Base-by-base conservation (phyloP, 2,113 vertebrate species). In the Trogon melanurus region DNA sequence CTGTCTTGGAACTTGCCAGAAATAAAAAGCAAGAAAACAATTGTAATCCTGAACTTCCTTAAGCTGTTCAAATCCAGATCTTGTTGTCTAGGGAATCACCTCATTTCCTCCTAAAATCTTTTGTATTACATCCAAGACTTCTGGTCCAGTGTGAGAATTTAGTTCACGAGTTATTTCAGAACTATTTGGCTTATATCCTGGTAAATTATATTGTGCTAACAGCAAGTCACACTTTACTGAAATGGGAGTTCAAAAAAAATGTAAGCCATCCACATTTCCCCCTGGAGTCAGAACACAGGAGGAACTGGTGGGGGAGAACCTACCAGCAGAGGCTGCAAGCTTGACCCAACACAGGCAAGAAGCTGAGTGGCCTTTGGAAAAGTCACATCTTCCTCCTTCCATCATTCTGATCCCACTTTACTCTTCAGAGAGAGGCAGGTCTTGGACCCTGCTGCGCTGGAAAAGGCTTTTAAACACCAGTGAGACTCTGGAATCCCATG, bases 21-120 rank as follows among this genome's bases (percentile, higher is more conserved):
- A n/a, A 62, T 51, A 51, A 71, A 73, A 88, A 32, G 9, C 44
- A 79, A 93, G 67, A 67, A 93, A 93, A 36, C 8, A 74, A 69
- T 27, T 82, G 25, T 61, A 82, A 78, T 65, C 25, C 38, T 96
- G 61, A 95, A 82, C 36, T 70, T 79, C 62, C 50, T 85, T 89
- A 88, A 94, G 26, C 66, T 83, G 38, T 83, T 88, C 66, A 94
- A 93, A 96, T 94, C 64, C 79, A 64, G 60, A 88, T 73, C 51
- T 41, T 80, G n/a, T 56, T 74, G 75, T 91, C 72, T 84, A 22
- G 90, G 88, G 92, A 95, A 92, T 95, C 88, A 85, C 69, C 61
- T 91, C 16, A 57, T 90, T 94, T 93, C 82, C 88, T 90, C 53
- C 61, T 91, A 16, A 94, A 91, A 64, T 74, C 66, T 95, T 88